A percentile compares a stretch with the other conserved stretches of the same genome.
Conservation (phyloP, 2,888 invertebrate species). For the Teleiodes luculella region DNA sequence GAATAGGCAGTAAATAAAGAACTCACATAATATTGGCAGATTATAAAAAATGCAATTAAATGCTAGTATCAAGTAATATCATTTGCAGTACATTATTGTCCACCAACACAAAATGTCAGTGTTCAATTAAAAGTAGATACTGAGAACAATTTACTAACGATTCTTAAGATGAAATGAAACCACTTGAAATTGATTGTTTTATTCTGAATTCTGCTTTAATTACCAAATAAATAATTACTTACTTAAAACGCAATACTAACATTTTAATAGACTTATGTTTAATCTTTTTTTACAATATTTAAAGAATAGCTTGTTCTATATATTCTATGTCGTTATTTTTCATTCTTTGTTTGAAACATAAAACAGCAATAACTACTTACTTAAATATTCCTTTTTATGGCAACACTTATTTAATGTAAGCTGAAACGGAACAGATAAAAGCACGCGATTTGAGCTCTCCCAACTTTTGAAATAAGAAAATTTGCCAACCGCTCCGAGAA, state of each 20-base stretch:
- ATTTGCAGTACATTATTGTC: slow-evolving; percentile 10
- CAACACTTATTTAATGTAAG: slow-evolving; percentile 11
- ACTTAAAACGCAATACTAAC: too few relatives aligned
- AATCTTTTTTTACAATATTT: too few relatives aligned
- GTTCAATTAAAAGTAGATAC: slow-evolving; percentile 14
- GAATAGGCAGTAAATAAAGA: too few relatives aligned
- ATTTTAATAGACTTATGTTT: too few relatives aligned
- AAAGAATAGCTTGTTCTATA: too few relatives aligned
- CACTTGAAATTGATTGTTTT: slow-evolving; percentile 7
- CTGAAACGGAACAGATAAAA: slow-evolving; percentile 23
- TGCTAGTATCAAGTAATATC: slow-evolving; percentile 6
- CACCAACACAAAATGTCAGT: slow-evolving; percentile 12
- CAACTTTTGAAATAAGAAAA: slow-evolving; percentile 36
- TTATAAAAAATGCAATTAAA: too few relatives aligned
- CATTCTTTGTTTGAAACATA: background rate
- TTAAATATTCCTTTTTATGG: background rate
- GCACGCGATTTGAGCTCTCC: slow-evolving; percentile 18
- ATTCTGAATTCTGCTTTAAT: background rate
- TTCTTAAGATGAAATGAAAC: background rate
- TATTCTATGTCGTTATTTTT: background rate
- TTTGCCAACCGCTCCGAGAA: slow-evolving; percentile 64
- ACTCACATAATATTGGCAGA: too few relatives aligned
- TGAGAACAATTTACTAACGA: slow-evolving; percentile 1
- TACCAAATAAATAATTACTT: background rate
- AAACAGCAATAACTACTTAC: background rate